A percentile compares a stretch with the other conserved stretches of the same genome.
These are phyloP conservation scores for Lagorchestes hirsutus DNA, from an alignment of 2,797 vertebrate genomes.

Conservation along the genomic window DNA sequence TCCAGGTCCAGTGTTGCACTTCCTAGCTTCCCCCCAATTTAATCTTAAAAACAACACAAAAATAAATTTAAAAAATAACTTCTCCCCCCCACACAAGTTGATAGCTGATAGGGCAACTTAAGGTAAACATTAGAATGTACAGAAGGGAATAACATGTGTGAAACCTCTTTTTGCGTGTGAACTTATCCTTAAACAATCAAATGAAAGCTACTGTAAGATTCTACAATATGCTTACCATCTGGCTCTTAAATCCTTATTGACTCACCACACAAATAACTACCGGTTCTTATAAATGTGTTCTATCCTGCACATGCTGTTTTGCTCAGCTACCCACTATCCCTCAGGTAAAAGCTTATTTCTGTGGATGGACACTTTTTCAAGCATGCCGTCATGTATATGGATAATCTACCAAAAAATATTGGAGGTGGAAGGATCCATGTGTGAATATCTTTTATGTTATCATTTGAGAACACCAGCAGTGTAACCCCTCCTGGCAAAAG, in stretches of 20 bases:
- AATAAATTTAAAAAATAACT: slow-evolving; percentile 57
- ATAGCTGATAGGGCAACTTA: slow-evolving; percentile 50
- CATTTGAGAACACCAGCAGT: background rate
- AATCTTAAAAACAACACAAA: slow-evolving; percentile 67
- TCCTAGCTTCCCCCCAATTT: slow-evolving; percentile 12
- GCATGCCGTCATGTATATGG: slow-evolving; percentile 26
- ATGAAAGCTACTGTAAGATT: background rate
- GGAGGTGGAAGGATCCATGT: background rate
- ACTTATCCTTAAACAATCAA: slow-evolving; percentile 49
- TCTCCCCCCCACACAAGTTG: slow-evolving; percentile 25
- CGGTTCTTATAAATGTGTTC: background rate
- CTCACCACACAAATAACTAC: background rate
- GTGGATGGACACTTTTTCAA: slow-evolving; percentile 17
- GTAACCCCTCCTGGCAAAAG: background rate
- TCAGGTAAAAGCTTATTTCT: background rate
- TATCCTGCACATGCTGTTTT: rapidly evolving
- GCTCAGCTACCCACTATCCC: background rate
- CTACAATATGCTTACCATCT: slow-evolving; percentile 1
- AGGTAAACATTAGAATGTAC: background rate
- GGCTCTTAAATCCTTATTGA: background rate
- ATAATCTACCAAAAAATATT: background rate
- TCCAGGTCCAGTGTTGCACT: background rate
- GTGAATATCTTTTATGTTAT: background rate
- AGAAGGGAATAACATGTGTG: background rate
- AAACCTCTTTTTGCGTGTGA: slow-evolving; percentile 17